Evolutionary conservation across 2,113 vertebrate species (phyloP).

Genomic region (Protobothrops flavoviridis): DNA sequence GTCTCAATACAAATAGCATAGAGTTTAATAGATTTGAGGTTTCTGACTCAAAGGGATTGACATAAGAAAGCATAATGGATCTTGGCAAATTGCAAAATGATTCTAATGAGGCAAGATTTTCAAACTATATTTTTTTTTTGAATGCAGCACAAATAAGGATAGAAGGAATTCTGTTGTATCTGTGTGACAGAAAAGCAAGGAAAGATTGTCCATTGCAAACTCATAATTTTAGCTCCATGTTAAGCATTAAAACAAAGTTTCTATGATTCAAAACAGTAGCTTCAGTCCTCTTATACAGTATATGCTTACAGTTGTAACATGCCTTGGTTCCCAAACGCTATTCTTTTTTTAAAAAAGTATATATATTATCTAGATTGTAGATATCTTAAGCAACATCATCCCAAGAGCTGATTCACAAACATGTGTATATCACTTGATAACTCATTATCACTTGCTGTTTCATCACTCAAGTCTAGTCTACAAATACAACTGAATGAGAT

Average conservation of each 20-base stretch:
- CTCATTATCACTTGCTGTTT: not conserved
- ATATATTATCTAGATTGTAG: not conserved
- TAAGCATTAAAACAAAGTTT: not conserved
- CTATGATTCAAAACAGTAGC: not conserved
- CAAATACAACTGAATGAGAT: not conserved
- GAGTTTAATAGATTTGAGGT: constrained; percentile 22
- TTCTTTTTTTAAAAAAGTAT: not conserved
- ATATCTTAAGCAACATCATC: not conserved
- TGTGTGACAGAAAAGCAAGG: not conserved
- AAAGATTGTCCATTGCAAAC: not conserved
- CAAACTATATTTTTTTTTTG: constrained; percentile 23
- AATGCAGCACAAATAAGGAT: not conserved
- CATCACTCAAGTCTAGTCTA: not conserved
- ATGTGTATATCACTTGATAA: not conserved
- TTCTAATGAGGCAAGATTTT: constrained; percentile 48
- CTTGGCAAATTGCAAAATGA: constrained; percentile 51
- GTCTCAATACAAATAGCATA: constrained; percentile 20
- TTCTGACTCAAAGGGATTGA: constrained; percentile 54
- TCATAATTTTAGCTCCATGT: not conserved
- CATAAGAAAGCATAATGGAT: constrained; percentile 39
- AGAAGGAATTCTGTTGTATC: not conserved
- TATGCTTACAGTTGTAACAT: not conserved
- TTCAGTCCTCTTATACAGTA: not conserved
- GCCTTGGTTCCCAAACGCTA: not conserved
- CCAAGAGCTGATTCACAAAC: not conserved